Percentiles rank a stretch among this genome's conserved stretches.
phyloP scores from a whole-genome alignment of 2,113 vertebrate genomes.

The Siniperca chuatsi region DNA sequence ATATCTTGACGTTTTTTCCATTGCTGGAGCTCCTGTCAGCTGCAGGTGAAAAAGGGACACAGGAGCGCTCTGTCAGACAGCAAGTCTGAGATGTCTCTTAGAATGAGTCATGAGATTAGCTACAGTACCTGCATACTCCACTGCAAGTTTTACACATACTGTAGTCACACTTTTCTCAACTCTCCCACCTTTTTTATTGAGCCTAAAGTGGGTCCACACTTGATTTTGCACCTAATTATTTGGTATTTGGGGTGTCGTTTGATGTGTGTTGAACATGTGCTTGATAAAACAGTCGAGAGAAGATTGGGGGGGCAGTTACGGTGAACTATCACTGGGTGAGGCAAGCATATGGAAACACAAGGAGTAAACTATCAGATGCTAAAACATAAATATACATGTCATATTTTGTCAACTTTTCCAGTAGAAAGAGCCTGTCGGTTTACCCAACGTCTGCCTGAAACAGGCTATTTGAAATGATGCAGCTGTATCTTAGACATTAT shows the following conservation, averaged over 20 bases:
- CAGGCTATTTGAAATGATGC: slow-evolving; percentile 36
- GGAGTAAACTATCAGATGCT: neutral
- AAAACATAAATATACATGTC: slow-evolving; percentile 16
- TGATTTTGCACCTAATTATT: slow-evolving; percentile 25
- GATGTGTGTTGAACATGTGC: neutral
- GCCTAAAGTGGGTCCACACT: slow-evolving; percentile 16
- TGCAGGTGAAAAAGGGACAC: slow-evolving; percentile 47
- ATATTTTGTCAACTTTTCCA: slow-evolving; percentile 2
- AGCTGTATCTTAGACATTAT: slow-evolving; percentile 42
- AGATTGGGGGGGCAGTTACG: neutral
- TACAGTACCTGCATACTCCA: slow-evolving; percentile 43
- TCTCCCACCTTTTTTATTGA: slow-evolving; percentile 18
- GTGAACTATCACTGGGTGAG: slow-evolving; percentile 2
- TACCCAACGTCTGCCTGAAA: neutral
- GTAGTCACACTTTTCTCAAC: slow-evolving; percentile 22
- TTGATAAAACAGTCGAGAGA: slow-evolving; percentile 5
- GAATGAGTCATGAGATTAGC: slow-evolving; percentile 60
- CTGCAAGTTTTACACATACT: slow-evolving; percentile 33
- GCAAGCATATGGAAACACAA: neutral
- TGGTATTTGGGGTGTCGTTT: slow-evolving; percentile 18
- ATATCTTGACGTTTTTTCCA: slow-evolving; percentile 9
- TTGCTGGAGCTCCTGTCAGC: slow-evolving; percentile 38
- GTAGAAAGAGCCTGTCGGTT: neutral
- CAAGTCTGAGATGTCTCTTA: slow-evolving; percentile 40
- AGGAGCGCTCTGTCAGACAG: slow-evolving; percentile 30